Base-by-base conservation (phyloP, 1,140 invertebrate genomes). In the Neuroterus valhalla region DNA sequence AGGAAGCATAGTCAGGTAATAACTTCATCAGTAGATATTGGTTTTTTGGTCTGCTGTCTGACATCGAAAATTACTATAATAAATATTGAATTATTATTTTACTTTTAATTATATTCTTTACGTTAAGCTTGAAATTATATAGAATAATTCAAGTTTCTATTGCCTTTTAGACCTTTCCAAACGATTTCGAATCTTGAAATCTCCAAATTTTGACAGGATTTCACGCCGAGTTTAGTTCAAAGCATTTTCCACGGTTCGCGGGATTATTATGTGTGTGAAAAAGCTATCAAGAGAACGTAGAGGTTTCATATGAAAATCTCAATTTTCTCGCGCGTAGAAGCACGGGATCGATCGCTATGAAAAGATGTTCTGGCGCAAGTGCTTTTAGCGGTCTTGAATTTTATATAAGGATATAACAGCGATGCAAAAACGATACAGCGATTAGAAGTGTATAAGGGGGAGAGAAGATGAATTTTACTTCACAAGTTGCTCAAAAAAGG, bases 351-450 rank as follows among this genome's bases (percentile, higher is more conserved):
- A 38, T 50, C 48, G 48, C 48, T n/a, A 21, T 19, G 55, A 62
- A 62, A 62, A 62, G 55, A 62, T 62, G 55, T 23, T 62, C 55
- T 14, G 55, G 55, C 55, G 66, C 48, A 71, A 72, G 76, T 81
- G 78, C 81, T 82, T 81, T 81, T 80, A 82, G 81, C 75, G 68
- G 62, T 69, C 72, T 74, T 82, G 79, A 82, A 82, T 82, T 81
- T 80, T 82, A 81, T 76, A 82, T 76, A 76, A 82, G 78, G 77
- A 79, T 76, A 79, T 75, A 78, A 79, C 72, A 74, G 46, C 71
- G 48, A 26, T 21, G 44, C 15, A 44, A 23, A 50, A 46, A 70
- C 21, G 42, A 45, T 70, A 70, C 68, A 70, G 21, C 48, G 68
- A 46, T 70, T 46, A 31, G 31, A 70, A 31, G 42, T 5, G 26